Conservation (phyloP, 2,888 invertebrate genomes). For the Nezara viridula region DNA sequence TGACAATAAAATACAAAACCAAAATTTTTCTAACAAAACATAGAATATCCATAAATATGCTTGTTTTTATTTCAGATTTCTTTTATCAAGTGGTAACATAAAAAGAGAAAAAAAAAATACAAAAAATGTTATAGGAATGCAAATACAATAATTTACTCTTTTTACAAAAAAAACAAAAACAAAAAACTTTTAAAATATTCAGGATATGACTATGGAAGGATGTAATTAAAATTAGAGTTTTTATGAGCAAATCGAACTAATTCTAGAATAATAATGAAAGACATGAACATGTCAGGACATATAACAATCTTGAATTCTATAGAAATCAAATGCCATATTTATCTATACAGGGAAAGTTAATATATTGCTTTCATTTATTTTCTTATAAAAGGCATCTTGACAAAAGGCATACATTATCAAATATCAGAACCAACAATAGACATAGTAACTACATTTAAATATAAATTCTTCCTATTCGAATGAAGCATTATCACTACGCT, state of each 20-base stretch:
- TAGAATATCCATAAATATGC: neutral
- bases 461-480: constrained; percentile 40
- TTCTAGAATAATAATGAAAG: constrained; percentile 37
- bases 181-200: neutral
- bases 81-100: constrained; percentile 1
- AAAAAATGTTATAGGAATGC: constrained; percentile 4
- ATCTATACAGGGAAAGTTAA: neutral
- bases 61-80: neutral
- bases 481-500: constrained; percentile 38
- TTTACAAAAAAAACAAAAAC: constrained; percentile 9
- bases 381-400: constrained; percentile 30
- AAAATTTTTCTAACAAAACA: neutral
- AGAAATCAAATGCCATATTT: neutral
- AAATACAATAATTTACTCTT: constrained; percentile 1
- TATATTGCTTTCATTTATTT: constrained; percentile 32
- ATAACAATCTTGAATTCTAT: neutral
- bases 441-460: neutral
- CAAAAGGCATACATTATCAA: constrained; percentile 24
- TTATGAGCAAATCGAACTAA: constrained; percentile 23
- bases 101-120: neutral
- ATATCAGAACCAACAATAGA: constrained; percentile 29
- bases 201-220: neutral
- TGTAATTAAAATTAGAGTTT: neutral
- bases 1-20: constrained; percentile 17
- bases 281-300: constrained; percentile 28